Conservation (phyloP, 2,113 vertebrate genomes). For the Malurus melanocephalus region DNA sequence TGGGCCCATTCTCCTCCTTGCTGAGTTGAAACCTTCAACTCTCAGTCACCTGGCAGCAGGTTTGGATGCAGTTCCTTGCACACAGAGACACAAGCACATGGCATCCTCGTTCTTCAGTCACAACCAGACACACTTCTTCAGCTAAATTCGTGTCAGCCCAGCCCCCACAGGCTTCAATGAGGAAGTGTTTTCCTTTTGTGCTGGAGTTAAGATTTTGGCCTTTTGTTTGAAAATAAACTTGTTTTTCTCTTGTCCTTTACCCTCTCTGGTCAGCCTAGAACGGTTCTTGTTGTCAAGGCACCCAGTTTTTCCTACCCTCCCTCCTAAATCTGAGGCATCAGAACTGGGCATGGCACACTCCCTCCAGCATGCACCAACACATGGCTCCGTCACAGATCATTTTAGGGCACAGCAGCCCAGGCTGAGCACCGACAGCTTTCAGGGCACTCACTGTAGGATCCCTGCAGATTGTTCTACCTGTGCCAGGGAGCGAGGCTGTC, state of each 20-base stretch:
- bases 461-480: neutral
- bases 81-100: neutral
- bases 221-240: neutral
- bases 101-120: neutral
- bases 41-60: neutral
- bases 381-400: neutral
- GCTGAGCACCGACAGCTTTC: neutral
- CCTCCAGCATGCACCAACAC: neutral
- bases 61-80: neutral
- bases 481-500: neutral
- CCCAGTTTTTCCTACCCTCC: neutral
- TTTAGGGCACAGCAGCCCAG: neutral
- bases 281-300: rapidly evolving
- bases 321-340: neutral
- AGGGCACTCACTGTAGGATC: neutral
- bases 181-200: neutral
- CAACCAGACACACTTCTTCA: neutral
- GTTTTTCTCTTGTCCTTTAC: neutral
- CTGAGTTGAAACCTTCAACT: neutral
- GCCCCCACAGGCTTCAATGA: neutral
- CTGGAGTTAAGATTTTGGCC: neutral
- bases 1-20: neutral
- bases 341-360: neutral
- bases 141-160: neutral
- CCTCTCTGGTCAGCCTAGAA: neutral